Conservation (phyloP, 1,140 invertebrate species). For the Conus ventricosus region DNA sequence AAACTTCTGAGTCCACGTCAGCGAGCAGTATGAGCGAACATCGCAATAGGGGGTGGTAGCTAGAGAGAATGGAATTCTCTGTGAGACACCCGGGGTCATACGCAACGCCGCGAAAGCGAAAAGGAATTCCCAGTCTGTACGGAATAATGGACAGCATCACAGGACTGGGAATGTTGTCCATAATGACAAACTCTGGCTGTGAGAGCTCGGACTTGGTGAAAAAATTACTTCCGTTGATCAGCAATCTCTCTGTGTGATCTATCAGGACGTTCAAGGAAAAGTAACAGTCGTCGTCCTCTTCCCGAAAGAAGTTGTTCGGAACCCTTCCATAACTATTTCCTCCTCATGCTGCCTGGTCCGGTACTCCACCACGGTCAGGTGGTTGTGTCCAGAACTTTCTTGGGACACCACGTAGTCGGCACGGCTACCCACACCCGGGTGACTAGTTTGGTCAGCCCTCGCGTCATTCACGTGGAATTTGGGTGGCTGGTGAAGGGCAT, state of each 20-base stretch:
- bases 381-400: slow-evolving; percentile 18
- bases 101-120: slow-evolving; percentile 26
- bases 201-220: neutral
- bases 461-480: slow-evolving; percentile 29
- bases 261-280: neutral
- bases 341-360: neutral
- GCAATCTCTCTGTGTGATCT: neutral
- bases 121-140: slow-evolving; percentile 42
- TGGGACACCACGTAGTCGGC: slow-evolving; percentile 23
- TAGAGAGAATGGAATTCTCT: slow-evolving; percentile 31
- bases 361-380: slow-evolving; percentile 30
- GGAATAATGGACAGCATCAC: slow-evolving; percentile 33
- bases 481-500: slow-evolving; percentile 28
- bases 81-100: neutral
- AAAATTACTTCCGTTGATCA: slow-evolving; percentile 16
- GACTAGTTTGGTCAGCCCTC: neutral
- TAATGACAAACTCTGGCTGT: slow-evolving; percentile 34
- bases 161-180: slow-evolving; percentile 31
- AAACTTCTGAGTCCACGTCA: slow-evolving; percentile 36
- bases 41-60: neutral
- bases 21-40: neutral
- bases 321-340: too few species aligned
- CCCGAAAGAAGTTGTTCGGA: neutral
- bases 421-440: slow-evolving; percentile 37
- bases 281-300: neutral